Base-by-base conservation (phyloP, 2,888 invertebrate genomes). In the Pyrgus malvae region DNA sequence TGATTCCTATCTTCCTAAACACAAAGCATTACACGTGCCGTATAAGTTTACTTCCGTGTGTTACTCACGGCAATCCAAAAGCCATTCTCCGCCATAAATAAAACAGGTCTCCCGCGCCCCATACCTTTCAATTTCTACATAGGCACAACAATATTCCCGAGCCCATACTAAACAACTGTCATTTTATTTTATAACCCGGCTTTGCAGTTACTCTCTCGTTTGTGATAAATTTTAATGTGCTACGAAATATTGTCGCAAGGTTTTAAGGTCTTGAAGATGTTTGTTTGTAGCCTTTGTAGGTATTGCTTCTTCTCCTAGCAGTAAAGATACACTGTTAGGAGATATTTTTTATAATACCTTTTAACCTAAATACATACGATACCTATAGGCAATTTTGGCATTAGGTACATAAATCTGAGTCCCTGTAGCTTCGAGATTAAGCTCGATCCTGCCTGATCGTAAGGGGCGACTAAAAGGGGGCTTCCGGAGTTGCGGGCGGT, bases 131-230 rank as follows among this genome's bases (percentile, higher is more conserved):
- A 89, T 90, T 87, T 84, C 80, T 76, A 78, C 79, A 78, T 80
- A 78, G 73, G 76, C 67, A 55, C 57, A 71, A 69, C 76, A 74
- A 80, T 81, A 82, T 80, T 84, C 89, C 89, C 87, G 78, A 64
- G 82, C 72, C 83, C 77, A 70, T 81, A 84, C 85, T 90, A 90
- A 90, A 89, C 89, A 89, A 90, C 86, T 88, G 89, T 88, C 89
- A 87, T 89, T 88, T 88, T 89, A 88, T 89, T 90, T 90, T 89
- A 89, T 88, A 82, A 83, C 89, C 85, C 66, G 80, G 82, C 84
- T 87, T 82, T 72, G 77, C 74, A 79, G 85, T 86, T 85, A 87
- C 78, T 83, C 83, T 69, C 77, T 74, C 73, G 76, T 72, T 76
- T 73, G 84, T 80, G 80, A 88, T 90, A 86, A 89, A 90, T 89